phyloP scores from a whole-genome alignment of 2,113 vertebrate species.

The Hippocampus abdominalis region DNA sequence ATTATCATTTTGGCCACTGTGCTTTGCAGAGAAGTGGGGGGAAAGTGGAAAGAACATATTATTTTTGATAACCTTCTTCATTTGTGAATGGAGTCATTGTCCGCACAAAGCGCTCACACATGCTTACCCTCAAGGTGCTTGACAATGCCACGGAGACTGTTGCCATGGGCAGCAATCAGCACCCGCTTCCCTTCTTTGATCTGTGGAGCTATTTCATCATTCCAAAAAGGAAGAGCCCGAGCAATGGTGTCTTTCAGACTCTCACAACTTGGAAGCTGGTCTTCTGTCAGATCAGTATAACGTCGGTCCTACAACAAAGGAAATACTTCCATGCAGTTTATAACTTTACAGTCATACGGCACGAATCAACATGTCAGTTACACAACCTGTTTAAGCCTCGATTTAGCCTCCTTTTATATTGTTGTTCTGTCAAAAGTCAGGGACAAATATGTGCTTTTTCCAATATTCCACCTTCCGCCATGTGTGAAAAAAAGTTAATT shows the following conservation, averaged over 20 bases:
- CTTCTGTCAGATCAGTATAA: constrained; percentile 73
- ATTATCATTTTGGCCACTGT: too few species aligned
- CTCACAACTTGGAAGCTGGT: constrained; percentile 83
- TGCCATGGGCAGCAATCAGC: constrained; percentile 89
- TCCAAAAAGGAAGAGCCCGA: constrained; percentile 87
- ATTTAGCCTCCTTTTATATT: neutral
- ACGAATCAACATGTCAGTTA: neutral
- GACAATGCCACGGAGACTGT: constrained; percentile 87
- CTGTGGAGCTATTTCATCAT: constrained; percentile 82
- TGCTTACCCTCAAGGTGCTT: constrained; percentile 81
- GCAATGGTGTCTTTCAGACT: constrained; percentile 92
- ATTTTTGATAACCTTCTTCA: neutral
- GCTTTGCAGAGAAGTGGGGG: neutral
- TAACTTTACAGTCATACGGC: neutral
- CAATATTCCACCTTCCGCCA: neutral
- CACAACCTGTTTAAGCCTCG: neutral
- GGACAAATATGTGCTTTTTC: neutral
- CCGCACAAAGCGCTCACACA: neutral
- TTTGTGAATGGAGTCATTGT: neutral
- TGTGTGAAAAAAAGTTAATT: too few species aligned
- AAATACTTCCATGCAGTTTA: neutral
- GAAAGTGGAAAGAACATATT: neutral
- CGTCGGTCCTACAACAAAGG: constrained; percentile 74
- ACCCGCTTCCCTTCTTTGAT: constrained; percentile 86
- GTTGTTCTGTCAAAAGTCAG: neutral